Evolutionary conservation across 2,797 vertebrate genomes (phyloP).

Genomic region (Eospalax fontanierii): DNA sequence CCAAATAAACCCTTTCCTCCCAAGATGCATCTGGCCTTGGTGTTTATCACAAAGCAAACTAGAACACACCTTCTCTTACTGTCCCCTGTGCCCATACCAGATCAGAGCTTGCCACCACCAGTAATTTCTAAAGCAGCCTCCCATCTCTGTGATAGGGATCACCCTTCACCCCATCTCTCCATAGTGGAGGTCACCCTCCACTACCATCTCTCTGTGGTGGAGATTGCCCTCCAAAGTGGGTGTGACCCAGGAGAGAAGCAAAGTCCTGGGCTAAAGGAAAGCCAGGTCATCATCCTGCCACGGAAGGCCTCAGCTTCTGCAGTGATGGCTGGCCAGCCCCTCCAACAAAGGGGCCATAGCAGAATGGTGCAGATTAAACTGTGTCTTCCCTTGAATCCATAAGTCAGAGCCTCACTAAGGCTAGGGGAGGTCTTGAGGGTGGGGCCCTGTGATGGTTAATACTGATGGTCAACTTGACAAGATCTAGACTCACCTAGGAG

Average conservation of each 20-base stretch:
- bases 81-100: fast-evolving
- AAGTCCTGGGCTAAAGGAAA: not conserved
- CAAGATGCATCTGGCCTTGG: too few species aligned
- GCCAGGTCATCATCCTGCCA: too few species aligned
- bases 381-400: not conserved
- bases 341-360: not conserved
- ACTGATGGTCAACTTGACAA: not conserved
- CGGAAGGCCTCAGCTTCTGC: fast-evolving
- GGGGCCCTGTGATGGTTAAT: not conserved
- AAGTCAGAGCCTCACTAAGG: not conserved
- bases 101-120: not conserved
- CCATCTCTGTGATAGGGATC: not conserved
- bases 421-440: not conserved
- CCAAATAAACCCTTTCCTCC: too few species aligned
- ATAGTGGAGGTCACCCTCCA: not conserved
- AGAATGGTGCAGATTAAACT: fast-evolving
- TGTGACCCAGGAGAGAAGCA: not conserved
- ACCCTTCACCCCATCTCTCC: not conserved
- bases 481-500: not conserved
- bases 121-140: not conserved
- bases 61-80: too few species aligned
- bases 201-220: too few species aligned
- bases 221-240: fast-evolving
- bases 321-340: not conserved
- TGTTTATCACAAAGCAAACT: too few species aligned